Evolutionary conservation across 2,113 vertebrate genomes (phyloP).

Genomic region (Dinomys branickii): DNA sequence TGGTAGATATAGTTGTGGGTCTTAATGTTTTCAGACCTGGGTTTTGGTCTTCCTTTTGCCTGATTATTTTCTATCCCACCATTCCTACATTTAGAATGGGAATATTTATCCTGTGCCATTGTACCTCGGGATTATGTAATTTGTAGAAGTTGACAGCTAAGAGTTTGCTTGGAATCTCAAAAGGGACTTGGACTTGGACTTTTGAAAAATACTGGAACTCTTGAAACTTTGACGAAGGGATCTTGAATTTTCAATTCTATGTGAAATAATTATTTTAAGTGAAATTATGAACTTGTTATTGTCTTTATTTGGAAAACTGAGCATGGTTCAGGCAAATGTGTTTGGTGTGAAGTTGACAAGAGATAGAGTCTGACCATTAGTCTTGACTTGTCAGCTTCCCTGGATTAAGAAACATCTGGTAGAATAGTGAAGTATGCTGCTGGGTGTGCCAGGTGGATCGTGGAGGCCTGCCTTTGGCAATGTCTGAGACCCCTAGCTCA

Average conservation of each 20-base stretch:
- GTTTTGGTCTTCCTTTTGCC: background rate
- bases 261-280: background rate
- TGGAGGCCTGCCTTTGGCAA: background rate
- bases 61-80: background rate
- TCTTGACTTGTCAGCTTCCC: background rate
- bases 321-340: background rate
- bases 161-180: background rate
- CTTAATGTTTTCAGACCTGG: background rate
- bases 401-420: background rate
- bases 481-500: background rate
- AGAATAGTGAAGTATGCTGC: background rate
- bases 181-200: background rate
- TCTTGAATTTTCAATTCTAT: background rate
- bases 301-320: background rate
- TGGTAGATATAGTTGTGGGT: background rate
- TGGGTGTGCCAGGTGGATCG: background rate
- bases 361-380: background rate
- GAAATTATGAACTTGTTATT: background rate
- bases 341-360: background rate
- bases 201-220: background rate
- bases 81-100: background rate
- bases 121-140: background rate
- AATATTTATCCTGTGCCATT: background rate
- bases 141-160: background rate
- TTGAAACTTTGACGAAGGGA: background rate